Evolutionary conservation across 2,113 vertebrate species (phyloP).

Genomic region (Ceyx cyanopectus): DNA sequence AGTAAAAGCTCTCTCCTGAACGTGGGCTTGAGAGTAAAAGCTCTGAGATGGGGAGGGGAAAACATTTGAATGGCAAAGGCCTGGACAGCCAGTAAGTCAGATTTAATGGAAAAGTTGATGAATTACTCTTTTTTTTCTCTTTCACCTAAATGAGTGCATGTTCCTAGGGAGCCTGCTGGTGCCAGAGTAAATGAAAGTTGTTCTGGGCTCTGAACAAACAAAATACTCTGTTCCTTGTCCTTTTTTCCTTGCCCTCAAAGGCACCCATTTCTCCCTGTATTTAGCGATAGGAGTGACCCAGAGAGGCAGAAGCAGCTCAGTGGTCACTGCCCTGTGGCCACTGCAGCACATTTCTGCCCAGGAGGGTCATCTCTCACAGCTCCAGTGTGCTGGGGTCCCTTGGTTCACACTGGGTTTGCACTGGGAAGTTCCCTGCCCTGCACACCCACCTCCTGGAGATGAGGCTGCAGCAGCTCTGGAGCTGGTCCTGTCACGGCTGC

Average conservation of each 20-base stretch:
- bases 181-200: neutral
- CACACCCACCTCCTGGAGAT: neutral
- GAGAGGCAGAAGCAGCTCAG: neutral
- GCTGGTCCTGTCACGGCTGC: neutral
- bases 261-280: neutral
- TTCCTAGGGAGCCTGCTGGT: neutral
- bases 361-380: neutral
- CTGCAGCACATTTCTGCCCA: accelerated
- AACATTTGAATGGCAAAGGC: neutral
- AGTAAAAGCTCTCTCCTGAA: neutral
- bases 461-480: neutral
- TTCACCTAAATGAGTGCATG: neutral
- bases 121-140: neutral
- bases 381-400: neutral
- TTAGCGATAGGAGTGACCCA: neutral
- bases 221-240: neutral
- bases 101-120: neutral
- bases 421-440: neutral
- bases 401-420: neutral
- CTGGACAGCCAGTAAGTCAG: neutral
- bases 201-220: neutral
- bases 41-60: neutral
- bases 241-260: neutral
- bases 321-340: too few species aligned
- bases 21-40: neutral